Percentiles rank a stretch among this genome's conserved stretches.
phyloP scores from a whole-genome alignment of 1,140 invertebrate species.

The Brachionus manjavacas region DNA sequence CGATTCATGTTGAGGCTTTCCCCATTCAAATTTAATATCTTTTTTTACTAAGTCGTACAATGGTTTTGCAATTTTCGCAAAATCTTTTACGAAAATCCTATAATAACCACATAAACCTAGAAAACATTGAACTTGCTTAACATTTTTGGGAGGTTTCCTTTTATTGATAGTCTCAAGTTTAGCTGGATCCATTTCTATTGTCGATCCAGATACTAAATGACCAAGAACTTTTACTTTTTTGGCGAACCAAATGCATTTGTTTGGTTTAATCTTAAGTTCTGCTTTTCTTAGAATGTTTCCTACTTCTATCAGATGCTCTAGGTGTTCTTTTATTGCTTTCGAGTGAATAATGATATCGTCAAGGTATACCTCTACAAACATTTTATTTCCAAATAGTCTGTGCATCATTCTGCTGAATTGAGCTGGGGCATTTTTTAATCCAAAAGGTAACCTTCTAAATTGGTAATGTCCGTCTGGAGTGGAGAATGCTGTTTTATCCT shows the following conservation, averaged over 20 bases:
- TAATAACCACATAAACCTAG: conserved; percentile 57
- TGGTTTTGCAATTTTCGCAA: conserved; percentile 49
- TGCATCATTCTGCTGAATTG: conserved; percentile 41
- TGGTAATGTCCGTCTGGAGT: conserved; percentile 46
- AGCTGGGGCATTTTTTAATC: conserved; percentile 44
- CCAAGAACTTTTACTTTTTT: conserved; percentile 43
- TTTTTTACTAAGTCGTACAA: conserved; percentile 55
- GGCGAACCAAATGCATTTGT: conserved; percentile 44
- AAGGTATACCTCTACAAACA: conserved; percentile 22
- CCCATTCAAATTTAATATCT: conserved; percentile 46
- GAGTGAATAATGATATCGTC: conserved; percentile 33
- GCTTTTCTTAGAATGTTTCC: no score
- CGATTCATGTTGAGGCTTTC: conserved; percentile 43
- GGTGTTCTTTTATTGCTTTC: neutral
- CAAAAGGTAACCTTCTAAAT: conserved; percentile 44
- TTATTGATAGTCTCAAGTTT: conserved; percentile 45
- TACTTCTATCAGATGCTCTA: neutral
- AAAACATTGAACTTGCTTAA: conserved; percentile 55
- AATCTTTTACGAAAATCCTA: conserved; percentile 52
- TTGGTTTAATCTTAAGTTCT: neutral
- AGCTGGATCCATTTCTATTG: conserved; percentile 41
- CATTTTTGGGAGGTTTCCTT: conserved; percentile 45
- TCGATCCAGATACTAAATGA: conserved; percentile 43
- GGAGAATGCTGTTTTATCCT: conserved; percentile 45
- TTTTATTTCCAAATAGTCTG: neutral